phyloP scores from a whole-genome alignment of 37 sponge, comb jelly and placozoan species.

The Chondrosia reniformis region DNA sequence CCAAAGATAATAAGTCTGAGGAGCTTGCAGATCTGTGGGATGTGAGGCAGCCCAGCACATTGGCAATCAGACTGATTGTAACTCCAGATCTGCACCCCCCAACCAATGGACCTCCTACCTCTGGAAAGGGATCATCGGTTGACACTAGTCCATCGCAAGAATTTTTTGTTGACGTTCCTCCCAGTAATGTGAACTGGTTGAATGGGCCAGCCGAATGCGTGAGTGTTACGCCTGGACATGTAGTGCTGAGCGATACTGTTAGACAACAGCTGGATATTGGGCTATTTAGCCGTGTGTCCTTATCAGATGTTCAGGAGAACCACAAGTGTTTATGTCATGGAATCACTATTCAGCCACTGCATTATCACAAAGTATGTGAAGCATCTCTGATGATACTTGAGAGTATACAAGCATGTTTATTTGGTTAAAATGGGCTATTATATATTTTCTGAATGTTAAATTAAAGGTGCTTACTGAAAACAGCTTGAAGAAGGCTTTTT shows the following conservation, averaged over 20 bases:
- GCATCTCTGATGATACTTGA: no score
- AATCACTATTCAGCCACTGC: background rate
- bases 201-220: background rate
- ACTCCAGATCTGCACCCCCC: background rate
- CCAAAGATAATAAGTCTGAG: background rate
- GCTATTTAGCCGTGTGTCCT: conserved; percentile 26
- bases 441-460: no score
- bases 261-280: conserved; percentile 50
- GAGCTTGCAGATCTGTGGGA: no score
- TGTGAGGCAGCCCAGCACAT: no score
- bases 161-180: no score
- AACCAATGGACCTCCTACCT: background rate
- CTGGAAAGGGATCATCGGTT: background rate
- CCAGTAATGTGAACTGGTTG: background rate
- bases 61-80: background rate
- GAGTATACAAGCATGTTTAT: no score
- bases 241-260: conserved; percentile 60
- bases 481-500: no score
- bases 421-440: no score
- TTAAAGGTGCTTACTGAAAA: no score
- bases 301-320: conserved; percentile 28
- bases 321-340: background rate
- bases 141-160: background rate
- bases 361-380: background rate
- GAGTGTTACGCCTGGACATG: conserved; percentile 49